Evolutionary conservation across 2,888 invertebrate genomes (phyloP).

Genomic region (Cantharis nigra): DNA sequence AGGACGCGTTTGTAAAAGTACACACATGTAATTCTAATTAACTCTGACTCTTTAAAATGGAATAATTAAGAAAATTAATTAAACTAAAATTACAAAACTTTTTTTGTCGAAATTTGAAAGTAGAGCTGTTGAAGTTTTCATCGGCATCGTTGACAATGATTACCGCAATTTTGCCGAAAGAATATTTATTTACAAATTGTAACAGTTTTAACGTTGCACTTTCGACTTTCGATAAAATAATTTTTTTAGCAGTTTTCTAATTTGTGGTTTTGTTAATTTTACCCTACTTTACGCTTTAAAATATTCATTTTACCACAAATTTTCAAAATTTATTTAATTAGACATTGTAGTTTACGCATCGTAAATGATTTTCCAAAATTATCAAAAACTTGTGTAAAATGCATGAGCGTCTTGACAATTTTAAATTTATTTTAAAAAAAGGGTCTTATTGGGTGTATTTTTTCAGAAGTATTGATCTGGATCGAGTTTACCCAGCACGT

Average conservation of each 20-base stretch:
- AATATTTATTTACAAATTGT: not conserved
- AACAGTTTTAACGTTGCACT: not conserved
- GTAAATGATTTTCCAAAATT: not conserved
- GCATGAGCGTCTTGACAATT: slow-evolving; percentile 28
- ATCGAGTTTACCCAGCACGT: slow-evolving; percentile 63
- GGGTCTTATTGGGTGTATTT: slow-evolving; percentile 75
- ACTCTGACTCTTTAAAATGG: not conserved
- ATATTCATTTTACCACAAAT: not conserved
- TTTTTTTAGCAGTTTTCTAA: not conserved
- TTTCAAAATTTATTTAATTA: not conserved
- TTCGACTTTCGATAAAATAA: not conserved
- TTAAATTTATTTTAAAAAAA: slow-evolving; percentile 25
- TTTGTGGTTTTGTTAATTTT: not conserved
- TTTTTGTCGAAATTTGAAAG: not conserved
- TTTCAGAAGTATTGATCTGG: slow-evolving; percentile 77
- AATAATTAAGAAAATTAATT: not conserved
- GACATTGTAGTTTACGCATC: not conserved
- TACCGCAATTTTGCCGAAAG: not conserved
- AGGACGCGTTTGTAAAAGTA: slow-evolving; percentile 32
- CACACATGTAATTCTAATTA: slow-evolving; percentile 17
- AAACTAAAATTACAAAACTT: not conserved
- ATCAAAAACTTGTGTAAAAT: slow-evolving; percentile 1
- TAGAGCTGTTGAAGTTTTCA: not conserved
- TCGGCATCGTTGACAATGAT: not conserved
- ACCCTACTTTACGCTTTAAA: not conserved